phyloP scores from a whole-genome alignment of 2,888 invertebrate genomes.

The Galerucella pusilla region DNA sequence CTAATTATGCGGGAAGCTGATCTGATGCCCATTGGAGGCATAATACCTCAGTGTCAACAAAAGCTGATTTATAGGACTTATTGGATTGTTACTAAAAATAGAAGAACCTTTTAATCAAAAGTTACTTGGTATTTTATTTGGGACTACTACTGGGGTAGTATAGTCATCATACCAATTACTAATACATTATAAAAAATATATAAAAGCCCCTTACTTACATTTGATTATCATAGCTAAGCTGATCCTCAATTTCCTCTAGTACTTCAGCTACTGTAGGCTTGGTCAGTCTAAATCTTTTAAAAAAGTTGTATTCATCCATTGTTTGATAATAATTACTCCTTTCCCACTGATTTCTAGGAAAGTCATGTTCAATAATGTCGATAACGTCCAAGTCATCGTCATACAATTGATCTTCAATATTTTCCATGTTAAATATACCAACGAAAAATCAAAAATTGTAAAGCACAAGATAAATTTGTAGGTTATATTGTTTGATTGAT shows the following conservation, averaged over 20 bases:
- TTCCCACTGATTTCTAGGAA: neutral
- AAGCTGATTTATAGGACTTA: neutral
- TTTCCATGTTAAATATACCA: neutral
- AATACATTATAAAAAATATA: neutral
- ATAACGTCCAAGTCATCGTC: neutral
- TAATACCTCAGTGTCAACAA: slow-evolving; percentile 4
- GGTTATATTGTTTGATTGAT: neutral
- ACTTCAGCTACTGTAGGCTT: slow-evolving; percentile 1
- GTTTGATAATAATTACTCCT: neutral
- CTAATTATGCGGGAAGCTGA: neutral
- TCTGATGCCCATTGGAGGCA: slow-evolving; percentile 23
- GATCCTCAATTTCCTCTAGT: neutral
- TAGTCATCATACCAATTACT: neutral
- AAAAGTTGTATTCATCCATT: neutral
- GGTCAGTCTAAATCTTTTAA: neutral
- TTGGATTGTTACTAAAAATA: slow-evolving; percentile 17
- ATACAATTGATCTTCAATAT: neutral
- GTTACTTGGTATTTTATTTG: slow-evolving; percentile 1
- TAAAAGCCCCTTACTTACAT: neutral
- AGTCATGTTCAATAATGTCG: neutral
- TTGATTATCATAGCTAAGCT: neutral
- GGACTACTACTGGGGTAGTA: neutral
- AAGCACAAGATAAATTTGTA: slow-evolving; percentile 1
- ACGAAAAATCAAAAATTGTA: neutral
- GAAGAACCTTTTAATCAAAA: neutral